These are phyloP conservation scores for Tenthredo scrophulariae DNA, from an alignment of 2,888 invertebrate genomes.

Conservation along the genomic window DNA sequence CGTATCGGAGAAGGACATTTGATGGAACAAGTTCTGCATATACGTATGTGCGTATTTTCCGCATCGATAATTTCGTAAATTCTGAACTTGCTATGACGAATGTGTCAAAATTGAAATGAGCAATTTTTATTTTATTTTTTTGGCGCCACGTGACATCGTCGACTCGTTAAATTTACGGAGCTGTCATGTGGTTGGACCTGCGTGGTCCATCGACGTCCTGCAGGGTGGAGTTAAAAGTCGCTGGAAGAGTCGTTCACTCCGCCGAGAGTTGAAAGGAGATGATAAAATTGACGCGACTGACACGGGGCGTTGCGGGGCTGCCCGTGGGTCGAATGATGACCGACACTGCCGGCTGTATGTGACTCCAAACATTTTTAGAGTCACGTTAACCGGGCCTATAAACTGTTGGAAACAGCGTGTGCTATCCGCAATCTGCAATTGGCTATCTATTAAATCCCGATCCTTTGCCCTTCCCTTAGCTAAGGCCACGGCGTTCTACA, in stretches of 20 bases:
- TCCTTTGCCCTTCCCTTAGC: slow-evolving; percentile 11
- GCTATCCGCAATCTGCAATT: slow-evolving; percentile 47
- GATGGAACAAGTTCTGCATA: background rate
- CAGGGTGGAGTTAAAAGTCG: slow-evolving; percentile 38
- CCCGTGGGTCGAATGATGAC: slow-evolving; percentile 48
- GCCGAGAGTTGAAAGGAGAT: slow-evolving; percentile 45
- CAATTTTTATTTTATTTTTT: background rate
- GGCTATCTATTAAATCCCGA: slow-evolving; percentile 47
- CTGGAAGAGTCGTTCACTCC: slow-evolving; percentile 43
- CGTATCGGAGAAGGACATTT: background rate
- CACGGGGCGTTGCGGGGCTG: slow-evolving; percentile 45
- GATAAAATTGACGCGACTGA: slow-evolving; percentile 50
- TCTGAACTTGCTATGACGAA: slow-evolving; percentile 12
- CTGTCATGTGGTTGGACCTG: slow-evolving; percentile 38
- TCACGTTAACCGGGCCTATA: slow-evolving; percentile 47
- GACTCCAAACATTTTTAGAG: slow-evolving; percentile 46
- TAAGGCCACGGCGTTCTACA: background rate
- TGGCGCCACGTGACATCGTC: slow-evolving; percentile 2
- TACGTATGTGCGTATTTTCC: background rate
- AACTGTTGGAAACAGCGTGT: slow-evolving; percentile 45
- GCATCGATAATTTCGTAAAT: background rate
- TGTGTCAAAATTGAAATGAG: background rate
- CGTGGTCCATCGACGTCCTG: background rate
- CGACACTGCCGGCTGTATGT: slow-evolving; percentile 37
- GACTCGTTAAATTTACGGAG: slow-evolving; percentile 33